Percentiles rank a stretch among this genome's conserved stretches.
phyloP scores from a whole-genome alignment of 2,113 vertebrate genomes.

The Aplodontia rufa region DNA sequence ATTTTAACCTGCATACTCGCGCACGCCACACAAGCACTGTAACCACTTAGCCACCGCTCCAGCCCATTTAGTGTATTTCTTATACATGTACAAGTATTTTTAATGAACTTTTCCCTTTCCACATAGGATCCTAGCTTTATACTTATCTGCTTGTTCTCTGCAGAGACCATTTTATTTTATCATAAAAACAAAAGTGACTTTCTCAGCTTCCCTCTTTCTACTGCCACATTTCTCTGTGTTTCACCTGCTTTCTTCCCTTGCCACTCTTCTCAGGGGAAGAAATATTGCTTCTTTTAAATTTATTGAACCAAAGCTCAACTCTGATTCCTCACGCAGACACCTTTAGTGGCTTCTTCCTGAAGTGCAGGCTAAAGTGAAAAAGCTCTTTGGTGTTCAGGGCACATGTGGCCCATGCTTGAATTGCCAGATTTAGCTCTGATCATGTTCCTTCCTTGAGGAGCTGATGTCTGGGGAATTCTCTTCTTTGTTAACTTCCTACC shows the following conservation, averaged over 20 bases:
- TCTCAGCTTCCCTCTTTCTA: not conserved
- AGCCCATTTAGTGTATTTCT: too few species aligned
- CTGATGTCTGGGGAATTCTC: not conserved
- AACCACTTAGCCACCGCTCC: too few species aligned
- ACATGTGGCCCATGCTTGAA: not conserved
- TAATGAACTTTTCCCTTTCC: not conserved
- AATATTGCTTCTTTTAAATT: not conserved
- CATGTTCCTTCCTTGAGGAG: not conserved
- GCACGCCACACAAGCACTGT: too few species aligned
- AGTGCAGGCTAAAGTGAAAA: too few species aligned
- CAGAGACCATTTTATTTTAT: not conserved
- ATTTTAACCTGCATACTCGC: too few species aligned
- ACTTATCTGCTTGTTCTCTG: not conserved
- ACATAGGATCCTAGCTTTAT: not conserved
- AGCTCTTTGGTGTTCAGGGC: not conserved
- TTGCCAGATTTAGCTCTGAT: not conserved
- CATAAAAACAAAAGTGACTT: not conserved
- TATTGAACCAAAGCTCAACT: not conserved
- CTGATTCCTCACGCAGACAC: not conserved
- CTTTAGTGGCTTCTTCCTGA: not conserved
- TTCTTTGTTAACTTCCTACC: not conserved
- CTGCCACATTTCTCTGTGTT: not conserved
- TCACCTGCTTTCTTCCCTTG: not conserved
- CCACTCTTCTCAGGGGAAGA: not conserved
- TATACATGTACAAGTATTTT: not conserved